Conservation (phyloP, 2,888 invertebrate genomes). For the Habroteleia sp. region DNA sequence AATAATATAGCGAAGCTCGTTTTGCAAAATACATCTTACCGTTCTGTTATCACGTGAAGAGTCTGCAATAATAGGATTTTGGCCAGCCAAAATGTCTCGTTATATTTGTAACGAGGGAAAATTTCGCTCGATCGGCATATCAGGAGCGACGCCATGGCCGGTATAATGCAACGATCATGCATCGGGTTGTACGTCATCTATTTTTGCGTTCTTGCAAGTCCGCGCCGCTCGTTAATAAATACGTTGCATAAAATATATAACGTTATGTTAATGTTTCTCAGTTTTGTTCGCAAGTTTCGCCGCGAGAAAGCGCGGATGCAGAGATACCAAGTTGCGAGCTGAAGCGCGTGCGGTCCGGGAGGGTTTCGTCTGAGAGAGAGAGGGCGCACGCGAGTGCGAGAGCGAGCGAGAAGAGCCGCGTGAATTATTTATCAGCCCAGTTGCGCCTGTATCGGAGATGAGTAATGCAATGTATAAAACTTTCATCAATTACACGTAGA, state of each 20-base stretch:
- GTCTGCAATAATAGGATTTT: constrained; percentile 10
- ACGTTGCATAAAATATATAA: constrained; percentile 71
- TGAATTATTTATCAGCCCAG: constrained; percentile 79
- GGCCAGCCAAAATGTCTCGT: constrained; percentile 12
- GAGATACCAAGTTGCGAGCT: constrained; percentile 45
- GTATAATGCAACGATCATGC: constrained; percentile 31
- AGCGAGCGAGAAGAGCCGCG: constrained; percentile 69
- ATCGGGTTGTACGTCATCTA: constrained; percentile 46
- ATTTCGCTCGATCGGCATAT: constrained; percentile 13
- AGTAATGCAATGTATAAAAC: constrained; percentile 66
- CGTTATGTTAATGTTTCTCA: constrained; percentile 72
- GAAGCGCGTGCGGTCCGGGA: constrained; percentile 62
- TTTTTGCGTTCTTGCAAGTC: constrained; percentile 22
- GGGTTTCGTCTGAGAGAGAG: constrained; percentile 25
- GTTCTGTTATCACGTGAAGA: not conserved
- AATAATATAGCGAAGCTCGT: not conserved
- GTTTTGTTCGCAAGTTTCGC: constrained; percentile 71
- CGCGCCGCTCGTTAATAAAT: constrained; percentile 67
- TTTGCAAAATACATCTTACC: not conserved
- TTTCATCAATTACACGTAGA: constrained; percentile 65
- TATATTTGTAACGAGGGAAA: constrained; percentile 14
- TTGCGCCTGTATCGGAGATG: constrained; percentile 69
- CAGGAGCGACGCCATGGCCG: constrained; percentile 8
- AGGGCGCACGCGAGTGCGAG: constrained; percentile 17
- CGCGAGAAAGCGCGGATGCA: constrained; percentile 64